Percentiles rank a stretch among this genome's conserved stretches.
Conservation (phyloP, 2,888 invertebrate species). For the Erannis defoliaria region DNA sequence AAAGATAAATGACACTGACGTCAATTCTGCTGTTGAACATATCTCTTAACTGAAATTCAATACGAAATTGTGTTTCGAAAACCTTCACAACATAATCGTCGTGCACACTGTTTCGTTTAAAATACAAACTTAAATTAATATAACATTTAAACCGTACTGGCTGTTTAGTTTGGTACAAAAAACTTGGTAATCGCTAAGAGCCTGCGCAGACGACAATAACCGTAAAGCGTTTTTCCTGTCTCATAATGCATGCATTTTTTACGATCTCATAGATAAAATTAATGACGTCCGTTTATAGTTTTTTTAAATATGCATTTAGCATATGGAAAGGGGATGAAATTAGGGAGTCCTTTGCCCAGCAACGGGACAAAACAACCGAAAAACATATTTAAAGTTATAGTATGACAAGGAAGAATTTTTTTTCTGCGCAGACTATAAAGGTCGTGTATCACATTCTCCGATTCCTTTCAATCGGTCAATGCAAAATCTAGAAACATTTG, state of each 20-base stretch:
- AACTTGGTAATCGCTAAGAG: slow-evolving; percentile 55
- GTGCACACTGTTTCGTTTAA: background rate
- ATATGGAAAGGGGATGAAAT: no score
- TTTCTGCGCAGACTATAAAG: background rate
- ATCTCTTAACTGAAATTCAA: no score
- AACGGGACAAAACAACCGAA: no score
- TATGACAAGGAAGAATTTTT: no score
- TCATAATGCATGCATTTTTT: background rate
- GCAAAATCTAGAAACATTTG: background rate
- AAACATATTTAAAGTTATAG: no score
- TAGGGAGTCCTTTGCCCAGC: no score
- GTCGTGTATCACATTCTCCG: background rate
- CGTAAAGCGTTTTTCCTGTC: background rate
- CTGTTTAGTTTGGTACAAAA: slow-evolving; percentile 70
- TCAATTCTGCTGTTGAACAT: background rate
- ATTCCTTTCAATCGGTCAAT: background rate
- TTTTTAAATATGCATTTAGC: no score
- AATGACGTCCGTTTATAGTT: no score
- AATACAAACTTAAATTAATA: slow-evolving; percentile 9
- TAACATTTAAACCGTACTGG: slow-evolving; percentile 56
- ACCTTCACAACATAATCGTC: background rate
- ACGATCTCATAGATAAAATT: no score
- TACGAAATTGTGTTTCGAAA: no score
- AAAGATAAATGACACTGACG: background rate
- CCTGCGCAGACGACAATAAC: background rate